These are phyloP conservation scores for Nibea coibor DNA, from an alignment of 2,113 vertebrate genomes.

Conservation along the genomic window DNA sequence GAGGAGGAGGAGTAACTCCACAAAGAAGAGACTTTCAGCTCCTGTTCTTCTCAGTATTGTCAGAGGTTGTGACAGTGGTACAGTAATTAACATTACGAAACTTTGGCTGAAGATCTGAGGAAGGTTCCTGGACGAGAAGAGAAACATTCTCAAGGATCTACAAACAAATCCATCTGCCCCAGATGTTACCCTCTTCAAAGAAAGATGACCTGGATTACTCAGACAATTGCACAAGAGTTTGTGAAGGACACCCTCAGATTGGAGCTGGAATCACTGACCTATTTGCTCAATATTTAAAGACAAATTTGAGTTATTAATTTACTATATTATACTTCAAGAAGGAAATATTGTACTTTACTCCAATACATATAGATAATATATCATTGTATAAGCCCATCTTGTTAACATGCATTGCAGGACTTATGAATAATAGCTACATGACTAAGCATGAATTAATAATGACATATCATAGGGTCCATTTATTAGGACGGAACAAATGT, in stretches of 20 bases:
- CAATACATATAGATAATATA: too few relatives aligned
- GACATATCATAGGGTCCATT: background rate
- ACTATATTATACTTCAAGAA: background rate
- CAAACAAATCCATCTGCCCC: too few relatives aligned
- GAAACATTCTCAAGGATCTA: too few relatives aligned
- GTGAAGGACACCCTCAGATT: too few relatives aligned
- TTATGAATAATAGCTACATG: background rate
- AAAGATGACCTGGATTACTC: too few relatives aligned
- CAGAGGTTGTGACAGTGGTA: background rate
- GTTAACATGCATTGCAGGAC: background rate
- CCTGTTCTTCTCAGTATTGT: background rate
- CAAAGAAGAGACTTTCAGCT: background rate
- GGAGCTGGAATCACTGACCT: too few relatives aligned
- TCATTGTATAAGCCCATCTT: background rate
- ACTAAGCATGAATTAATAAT: background rate
- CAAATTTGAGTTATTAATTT: background rate
- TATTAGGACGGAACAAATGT: background rate
- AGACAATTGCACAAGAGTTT: too few relatives aligned
- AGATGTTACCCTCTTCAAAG: too few relatives aligned
- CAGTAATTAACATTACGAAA: background rate
- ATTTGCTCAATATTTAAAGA: too few relatives aligned
- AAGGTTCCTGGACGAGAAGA: too few relatives aligned
- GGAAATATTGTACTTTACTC: background rate
- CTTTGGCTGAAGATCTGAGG: too few relatives aligned
- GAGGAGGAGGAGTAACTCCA: background rate